Evolutionary conservation across 2,797 vertebrate genomes (phyloP), one percentile per base, ranked within the genome.

Genomic region (Pelobates cultripes): DNA sequence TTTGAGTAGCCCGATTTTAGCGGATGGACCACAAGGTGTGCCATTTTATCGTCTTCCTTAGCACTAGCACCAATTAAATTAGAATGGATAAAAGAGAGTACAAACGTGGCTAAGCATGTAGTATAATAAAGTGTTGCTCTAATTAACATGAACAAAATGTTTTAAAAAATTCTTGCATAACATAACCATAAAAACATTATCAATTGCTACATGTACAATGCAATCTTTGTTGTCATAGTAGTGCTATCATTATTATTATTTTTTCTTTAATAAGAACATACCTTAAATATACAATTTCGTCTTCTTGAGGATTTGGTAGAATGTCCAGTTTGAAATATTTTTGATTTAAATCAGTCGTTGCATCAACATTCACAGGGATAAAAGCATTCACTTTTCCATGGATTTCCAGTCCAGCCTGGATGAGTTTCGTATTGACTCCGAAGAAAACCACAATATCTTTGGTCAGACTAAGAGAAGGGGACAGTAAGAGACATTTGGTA

Each of bases 391-490:
- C 6, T 85, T 91, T 92, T 81, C 85, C 89, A 72, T 70, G 91
- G 53, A 89, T 81, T 75, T 94, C 78, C 41, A 96, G 13, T 40
- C 89, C 80, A 82, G 91, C 91, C 91, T 96, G 94, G 67, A 95
- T 4, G 7, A 91, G 17, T 3, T 86, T 89, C 0, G 92, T 94
- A 82, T 95, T 94, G 41, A 95, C 72, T 53, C 95, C 96, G 87
- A 94, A 91, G 66, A 92, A 88, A 77, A 94, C 93, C 80, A 89
- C 93, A n/a, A 92, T 89, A 78, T 95, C 90, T 73, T 95, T 84
- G 76, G 90, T 88, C 77, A 89, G 14, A 69, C 94, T 96, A 84
- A 61, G 7, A 72, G 63, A 28, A 28, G 28, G 28, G 84, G 86
- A 0, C 53, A 77, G 12, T 47, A 75, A 9, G 1, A 15, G 3